Conservation (phyloP, 2,888 invertebrate species). For the Orgyia antiqua region DNA sequence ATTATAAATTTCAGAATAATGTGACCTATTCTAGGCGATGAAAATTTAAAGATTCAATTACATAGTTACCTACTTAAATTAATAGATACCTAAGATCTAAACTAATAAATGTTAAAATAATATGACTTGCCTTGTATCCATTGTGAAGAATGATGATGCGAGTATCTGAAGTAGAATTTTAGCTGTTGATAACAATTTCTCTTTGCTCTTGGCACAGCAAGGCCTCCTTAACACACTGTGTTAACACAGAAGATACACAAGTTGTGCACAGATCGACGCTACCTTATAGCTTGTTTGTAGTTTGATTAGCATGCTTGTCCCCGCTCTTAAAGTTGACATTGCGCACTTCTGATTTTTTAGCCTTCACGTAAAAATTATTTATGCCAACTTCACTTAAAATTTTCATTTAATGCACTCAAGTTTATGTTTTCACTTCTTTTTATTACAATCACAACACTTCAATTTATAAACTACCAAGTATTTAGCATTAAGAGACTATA, state of each 20-base stretch:
- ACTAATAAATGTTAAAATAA: too few species aligned
- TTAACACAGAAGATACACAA: slow-evolving; percentile 58
- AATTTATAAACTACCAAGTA: too few species aligned
- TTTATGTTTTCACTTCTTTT: slow-evolving; percentile 11
- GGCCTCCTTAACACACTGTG: slow-evolving; percentile 50
- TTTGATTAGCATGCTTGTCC: slow-evolving; percentile 67
- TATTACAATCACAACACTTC: slow-evolving; percentile 19
- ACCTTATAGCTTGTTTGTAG: slow-evolving; percentile 63
- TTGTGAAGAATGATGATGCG: slow-evolving; percentile 36
- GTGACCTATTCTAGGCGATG: too few species aligned
- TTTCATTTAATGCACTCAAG: too few species aligned
- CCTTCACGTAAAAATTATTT: slow-evolving; percentile 59
- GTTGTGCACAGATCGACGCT: slow-evolving; percentile 44
- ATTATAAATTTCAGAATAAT: too few species aligned
- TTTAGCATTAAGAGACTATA: too few species aligned
- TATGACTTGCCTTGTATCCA: slow-evolving; percentile 55
- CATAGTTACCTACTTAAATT: too few species aligned
- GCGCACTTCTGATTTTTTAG: slow-evolving; percentile 67
- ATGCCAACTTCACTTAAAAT: slow-evolving; percentile 35
- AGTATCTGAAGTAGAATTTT: slow-evolving; percentile 29
- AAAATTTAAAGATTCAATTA: too few species aligned
- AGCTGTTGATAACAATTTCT: slow-evolving; percentile 35
- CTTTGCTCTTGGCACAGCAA: slow-evolving; percentile 50
- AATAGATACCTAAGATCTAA: too few species aligned
- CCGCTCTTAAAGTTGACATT: slow-evolving; percentile 68